Evolutionary conservation across 2,888 invertebrate genomes (phyloP).

Genomic region (Xestoiulus laeticollis): DNA sequence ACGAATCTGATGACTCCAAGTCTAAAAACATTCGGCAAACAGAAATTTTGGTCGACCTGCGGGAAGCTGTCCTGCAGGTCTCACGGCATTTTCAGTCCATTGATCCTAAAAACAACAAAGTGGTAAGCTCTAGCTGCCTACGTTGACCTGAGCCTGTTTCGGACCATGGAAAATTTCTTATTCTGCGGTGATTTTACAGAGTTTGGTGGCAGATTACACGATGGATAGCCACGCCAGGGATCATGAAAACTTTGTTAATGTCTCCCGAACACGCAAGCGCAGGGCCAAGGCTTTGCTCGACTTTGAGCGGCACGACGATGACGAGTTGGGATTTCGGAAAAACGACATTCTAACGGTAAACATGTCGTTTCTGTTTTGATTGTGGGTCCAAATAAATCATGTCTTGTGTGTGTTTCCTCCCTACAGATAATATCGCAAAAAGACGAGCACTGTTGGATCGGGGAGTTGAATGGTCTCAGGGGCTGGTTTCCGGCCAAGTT

Average conservation of each 20-base stretch:
- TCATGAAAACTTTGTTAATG: slow-evolving; percentile 94
- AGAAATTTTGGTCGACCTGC: slow-evolving; percentile 95
- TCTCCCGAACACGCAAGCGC: slow-evolving; percentile 83
- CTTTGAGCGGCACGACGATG: slow-evolving; percentile 97
- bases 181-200: slow-evolving; percentile 60
- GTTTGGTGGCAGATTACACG: slow-evolving; percentile 88
- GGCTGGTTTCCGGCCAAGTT: slow-evolving; percentile 98
- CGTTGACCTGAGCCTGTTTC: background rate
- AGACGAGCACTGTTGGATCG: slow-evolving; percentile 99
- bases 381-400: background rate
- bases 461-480: slow-evolving; percentile 89
- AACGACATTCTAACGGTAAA: slow-evolving; percentile 97
- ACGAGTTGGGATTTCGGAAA: slow-evolving; percentile 97
- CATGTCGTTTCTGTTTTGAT: slow-evolving; percentile 53
- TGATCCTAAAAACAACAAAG: slow-evolving; percentile 73
- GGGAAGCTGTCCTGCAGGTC: slow-evolving; percentile 93
- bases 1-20: slow-evolving; percentile 81
- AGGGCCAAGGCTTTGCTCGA: slow-evolving; percentile 95
- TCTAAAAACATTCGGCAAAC: slow-evolving; percentile 98
- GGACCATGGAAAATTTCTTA: background rate
- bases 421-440: slow-evolving; percentile 81
- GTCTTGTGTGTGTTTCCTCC: too few species aligned
- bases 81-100: slow-evolving; percentile 94
- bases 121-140: slow-evolving; percentile 44
- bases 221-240: slow-evolving; percentile 95